These are phyloP conservation scores for Bembecia ichneumoniformis DNA, from an alignment of 2,888 invertebrate species.

Conservation along the genomic window DNA sequence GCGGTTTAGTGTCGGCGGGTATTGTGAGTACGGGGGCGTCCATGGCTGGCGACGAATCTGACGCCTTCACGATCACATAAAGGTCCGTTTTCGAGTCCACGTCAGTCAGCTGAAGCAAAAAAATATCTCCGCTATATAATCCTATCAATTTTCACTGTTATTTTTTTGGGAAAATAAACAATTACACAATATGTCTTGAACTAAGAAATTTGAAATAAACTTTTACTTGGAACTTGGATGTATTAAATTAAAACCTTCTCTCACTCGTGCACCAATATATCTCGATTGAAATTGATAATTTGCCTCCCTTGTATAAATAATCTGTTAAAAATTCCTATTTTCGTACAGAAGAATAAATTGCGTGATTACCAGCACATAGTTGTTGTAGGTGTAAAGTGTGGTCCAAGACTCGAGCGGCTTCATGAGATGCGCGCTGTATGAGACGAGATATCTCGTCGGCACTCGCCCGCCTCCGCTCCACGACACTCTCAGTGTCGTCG, in stretches of 20 bases:
- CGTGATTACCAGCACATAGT: conserved; percentile 39
- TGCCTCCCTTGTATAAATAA: too few species aligned
- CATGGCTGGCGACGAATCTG: not conserved
- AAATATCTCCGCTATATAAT: too few species aligned
- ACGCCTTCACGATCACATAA: conserved; percentile 33
- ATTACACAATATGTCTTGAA: too few species aligned
- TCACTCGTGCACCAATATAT: too few species aligned
- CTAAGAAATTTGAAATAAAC: too few species aligned
- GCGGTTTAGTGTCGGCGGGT: not conserved
- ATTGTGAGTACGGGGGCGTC: not conserved
- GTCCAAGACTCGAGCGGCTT: conserved; percentile 59
- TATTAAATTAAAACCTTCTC: too few species aligned
- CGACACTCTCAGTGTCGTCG: conserved; percentile 29
- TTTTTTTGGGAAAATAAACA: too few species aligned
- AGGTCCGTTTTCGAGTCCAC: conserved; percentile 21
- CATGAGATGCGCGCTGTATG: conserved; percentile 51
- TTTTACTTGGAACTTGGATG: too few species aligned
- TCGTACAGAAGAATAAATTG: not conserved
- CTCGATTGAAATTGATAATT: too few species aligned
- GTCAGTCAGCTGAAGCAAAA: conserved; percentile 19
- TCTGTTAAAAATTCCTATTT: too few species aligned
- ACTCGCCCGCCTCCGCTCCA: conserved; percentile 27
- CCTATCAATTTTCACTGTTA: too few species aligned
- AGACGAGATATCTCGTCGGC: conserved; percentile 54
- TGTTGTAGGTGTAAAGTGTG: conserved; percentile 30